Evolutionary conservation across 2,888 invertebrate species (phyloP).

Genomic region (Phoenoteleia sp.): DNA sequence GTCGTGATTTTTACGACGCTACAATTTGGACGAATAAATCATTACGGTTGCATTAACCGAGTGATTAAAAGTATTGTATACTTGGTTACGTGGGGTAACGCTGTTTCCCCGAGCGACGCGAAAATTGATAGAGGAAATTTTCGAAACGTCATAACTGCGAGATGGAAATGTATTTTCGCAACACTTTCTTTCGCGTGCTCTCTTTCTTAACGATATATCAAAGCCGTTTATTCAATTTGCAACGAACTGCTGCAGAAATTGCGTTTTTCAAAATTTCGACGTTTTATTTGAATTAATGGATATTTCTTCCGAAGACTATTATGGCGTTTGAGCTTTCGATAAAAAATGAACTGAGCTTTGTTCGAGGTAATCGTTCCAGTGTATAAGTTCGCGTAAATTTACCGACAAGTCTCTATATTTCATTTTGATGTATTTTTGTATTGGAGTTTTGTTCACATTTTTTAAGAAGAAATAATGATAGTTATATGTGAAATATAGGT

Average conservation of each 20-base stretch:
- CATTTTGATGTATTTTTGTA: too few relatives aligned
- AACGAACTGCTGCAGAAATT: slow-evolving; percentile 4
- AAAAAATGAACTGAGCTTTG: not conserved
- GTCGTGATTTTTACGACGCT: slow-evolving; percentile 6
- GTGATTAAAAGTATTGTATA: slow-evolving; percentile 22
- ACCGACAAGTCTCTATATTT: too few relatives aligned
- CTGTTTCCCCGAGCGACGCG: not conserved
- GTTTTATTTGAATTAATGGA: slow-evolving; percentile 36
- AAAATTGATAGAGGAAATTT: slow-evolving; percentile 12
- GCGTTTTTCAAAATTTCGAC: slow-evolving; percentile 9
- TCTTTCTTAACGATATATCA: not conserved
- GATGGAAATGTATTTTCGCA: not conserved
- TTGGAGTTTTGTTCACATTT: too few relatives aligned
- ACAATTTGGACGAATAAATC: slow-evolving; percentile 11
- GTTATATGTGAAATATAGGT: too few relatives aligned
- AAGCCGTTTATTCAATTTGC: slow-evolving; percentile 20
- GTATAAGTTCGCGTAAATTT: too few relatives aligned
- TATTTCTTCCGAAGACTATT: not conserved
- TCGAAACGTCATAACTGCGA: slow-evolving; percentile 17
- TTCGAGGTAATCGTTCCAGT: not conserved
- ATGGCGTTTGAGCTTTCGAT: not conserved
- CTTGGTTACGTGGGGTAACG: not conserved
- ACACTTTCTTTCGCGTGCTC: not conserved
- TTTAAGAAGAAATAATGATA: too few relatives aligned
- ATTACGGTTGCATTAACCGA: slow-evolving; percentile 16